phyloP scores from a whole-genome alignment of 2,888 invertebrate genomes.

The Poecilobothrus nobilitatus region DNA sequence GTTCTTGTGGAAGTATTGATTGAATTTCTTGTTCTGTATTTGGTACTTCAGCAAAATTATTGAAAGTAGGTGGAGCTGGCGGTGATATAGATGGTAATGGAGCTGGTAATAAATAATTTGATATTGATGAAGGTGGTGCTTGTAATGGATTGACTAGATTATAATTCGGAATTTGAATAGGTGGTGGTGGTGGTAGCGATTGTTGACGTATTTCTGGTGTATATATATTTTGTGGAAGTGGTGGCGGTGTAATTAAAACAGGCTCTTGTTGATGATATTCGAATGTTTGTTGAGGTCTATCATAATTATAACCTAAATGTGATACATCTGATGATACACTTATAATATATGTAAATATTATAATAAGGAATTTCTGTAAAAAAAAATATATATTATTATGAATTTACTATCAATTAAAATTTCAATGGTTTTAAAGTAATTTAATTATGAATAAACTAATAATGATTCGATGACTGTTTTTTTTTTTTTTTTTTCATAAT shows the following conservation, averaged over 20 bases:
- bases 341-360: not conserved
- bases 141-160: not conserved
- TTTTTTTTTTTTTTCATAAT: not conserved
- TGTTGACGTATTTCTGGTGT: not conserved
- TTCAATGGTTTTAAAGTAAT: no score
- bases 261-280: not conserved
- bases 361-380: not conserved
- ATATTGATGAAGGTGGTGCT: not conserved
- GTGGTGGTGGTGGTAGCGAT: not conserved
- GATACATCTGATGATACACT: not conserved
- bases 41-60: not conserved
- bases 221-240: not conserved
- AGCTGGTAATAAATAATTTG: not conserved
- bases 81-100: not conserved
- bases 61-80: not conserved
- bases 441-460: no score
- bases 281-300: not conserved
- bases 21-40: not conserved
- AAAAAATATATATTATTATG: no score
- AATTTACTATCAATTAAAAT: no score
- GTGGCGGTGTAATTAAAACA: not conserved
- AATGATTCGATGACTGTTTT: not conserved
- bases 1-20: not conserved
- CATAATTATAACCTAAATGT: not conserved
- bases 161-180: not conserved